Percentiles rank a stretch among this genome's conserved stretches.
Conservation (phyloP, 2,888 invertebrate genomes). For the Dicycla oo region DNA sequence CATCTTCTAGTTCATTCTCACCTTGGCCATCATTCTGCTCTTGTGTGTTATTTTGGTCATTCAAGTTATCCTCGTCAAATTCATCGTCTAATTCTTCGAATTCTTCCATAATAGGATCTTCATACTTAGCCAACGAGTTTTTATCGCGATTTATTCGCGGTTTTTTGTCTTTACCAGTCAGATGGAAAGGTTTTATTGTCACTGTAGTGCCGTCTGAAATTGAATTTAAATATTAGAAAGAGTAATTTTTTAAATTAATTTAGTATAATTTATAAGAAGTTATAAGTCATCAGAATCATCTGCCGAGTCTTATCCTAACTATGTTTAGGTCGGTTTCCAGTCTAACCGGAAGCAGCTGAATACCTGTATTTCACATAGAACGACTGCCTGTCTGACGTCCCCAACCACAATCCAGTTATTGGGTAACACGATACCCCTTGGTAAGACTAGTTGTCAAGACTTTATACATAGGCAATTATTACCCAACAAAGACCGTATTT, state of each 20-base stretch:
- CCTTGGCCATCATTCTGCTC: neutral
- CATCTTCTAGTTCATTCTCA: neutral
- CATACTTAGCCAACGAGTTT: neutral
- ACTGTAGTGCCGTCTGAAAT: slow-evolving; percentile 43
- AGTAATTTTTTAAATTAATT: no score
- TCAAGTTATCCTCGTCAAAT: slow-evolving; percentile 2
- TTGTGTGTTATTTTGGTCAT: neutral
- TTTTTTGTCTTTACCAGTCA: slow-evolving; percentile 37
- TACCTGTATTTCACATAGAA: neutral
- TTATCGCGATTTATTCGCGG: neutral
- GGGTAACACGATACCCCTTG: neutral
- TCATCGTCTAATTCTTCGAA: neutral
- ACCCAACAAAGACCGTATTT: no score
- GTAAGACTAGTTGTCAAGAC: neutral
- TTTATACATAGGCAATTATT: neutral
- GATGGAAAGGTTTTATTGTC: slow-evolving; percentile 52
- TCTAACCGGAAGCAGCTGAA: neutral
- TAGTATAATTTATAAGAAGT: no score
- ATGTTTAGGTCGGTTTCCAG: neutral
- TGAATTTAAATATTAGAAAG: neutral
- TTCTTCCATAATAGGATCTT: neutral
- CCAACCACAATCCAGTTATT: neutral
- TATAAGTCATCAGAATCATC: neutral
- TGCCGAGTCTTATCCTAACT: neutral
- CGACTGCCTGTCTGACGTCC: neutral